Conservation (phyloP, 2,797 vertebrate species). For the Manis javanica region DNA sequence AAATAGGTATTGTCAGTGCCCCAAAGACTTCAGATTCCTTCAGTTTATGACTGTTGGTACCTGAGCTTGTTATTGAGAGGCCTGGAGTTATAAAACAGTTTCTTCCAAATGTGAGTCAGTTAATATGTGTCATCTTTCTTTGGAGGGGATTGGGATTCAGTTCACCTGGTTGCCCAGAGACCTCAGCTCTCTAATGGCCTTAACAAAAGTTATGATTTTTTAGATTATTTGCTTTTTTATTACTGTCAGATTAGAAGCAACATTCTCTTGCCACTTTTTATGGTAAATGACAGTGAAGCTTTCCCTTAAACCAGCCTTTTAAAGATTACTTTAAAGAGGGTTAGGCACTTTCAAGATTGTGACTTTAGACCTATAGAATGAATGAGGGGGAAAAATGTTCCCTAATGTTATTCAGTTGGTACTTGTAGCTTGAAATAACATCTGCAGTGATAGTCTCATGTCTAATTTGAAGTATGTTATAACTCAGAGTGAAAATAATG, state of each 20-base stretch:
- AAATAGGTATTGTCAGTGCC: background rate
- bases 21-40: background rate
- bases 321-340: background rate
- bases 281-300: background rate
- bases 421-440: background rate
- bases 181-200: background rate
- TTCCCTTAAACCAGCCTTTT: background rate
- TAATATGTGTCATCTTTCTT: background rate
- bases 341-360: background rate
- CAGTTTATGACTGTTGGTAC: background rate
- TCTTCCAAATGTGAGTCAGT: background rate
- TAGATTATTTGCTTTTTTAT: background rate
- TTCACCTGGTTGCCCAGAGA: background rate
- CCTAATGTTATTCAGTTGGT: background rate
- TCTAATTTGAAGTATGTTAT: background rate
- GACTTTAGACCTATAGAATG: background rate
- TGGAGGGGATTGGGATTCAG: background rate
- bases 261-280: background rate
- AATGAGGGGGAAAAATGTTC: background rate
- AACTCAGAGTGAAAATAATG: background rate
- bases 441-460: background rate
- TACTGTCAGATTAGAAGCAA: background rate
- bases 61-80: background rate
- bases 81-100: background rate
- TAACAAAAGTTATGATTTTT: background rate